Evolutionary conservation across 1,140 invertebrate genomes (phyloP).

Genomic region (Euwallacea similis): DNA sequence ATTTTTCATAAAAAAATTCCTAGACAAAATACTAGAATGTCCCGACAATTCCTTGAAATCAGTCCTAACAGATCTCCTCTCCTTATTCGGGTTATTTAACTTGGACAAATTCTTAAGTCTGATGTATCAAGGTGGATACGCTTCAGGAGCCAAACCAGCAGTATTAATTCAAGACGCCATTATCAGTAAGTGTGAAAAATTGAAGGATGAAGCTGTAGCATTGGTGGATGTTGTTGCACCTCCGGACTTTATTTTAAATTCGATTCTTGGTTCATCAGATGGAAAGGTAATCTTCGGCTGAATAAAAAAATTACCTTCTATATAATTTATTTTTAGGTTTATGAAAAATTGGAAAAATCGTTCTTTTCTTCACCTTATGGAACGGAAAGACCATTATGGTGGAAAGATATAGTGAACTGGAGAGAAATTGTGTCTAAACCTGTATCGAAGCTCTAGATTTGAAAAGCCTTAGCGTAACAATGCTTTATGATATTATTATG

Average conservation of each 20-base stretch:
- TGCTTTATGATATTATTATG: too few relatives aligned
- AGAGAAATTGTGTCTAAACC: background rate
- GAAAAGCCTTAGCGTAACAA: background rate
- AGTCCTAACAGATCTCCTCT: constrained; percentile 67
- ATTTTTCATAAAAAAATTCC: constrained; percentile 62
- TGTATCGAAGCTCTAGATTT: constrained; percentile 11
- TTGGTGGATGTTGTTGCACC: constrained; percentile 85
- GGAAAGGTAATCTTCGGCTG: constrained; percentile 58
- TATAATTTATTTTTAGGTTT: constrained; percentile 58
- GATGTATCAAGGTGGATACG: constrained; percentile 74
- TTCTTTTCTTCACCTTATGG: constrained; percentile 59
- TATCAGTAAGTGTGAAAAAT: constrained; percentile 61
- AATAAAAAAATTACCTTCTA: constrained; percentile 47
- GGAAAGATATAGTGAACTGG: constrained; percentile 60
- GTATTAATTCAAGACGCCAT: constrained; percentile 61
- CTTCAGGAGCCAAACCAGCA: constrained; percentile 55
- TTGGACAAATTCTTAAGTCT: constrained; percentile 70
- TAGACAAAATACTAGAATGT: constrained; percentile 58
- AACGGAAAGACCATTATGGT: constrained; percentile 60
- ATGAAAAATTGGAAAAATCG: constrained; percentile 60
- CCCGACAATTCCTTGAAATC: constrained; percentile 54
- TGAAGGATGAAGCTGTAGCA: constrained; percentile 72
- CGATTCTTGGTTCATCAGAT: constrained; percentile 75
- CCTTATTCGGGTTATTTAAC: constrained; percentile 70
- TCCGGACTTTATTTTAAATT: constrained; percentile 84